Evolutionary conservation across 2,888 invertebrate genomes (phyloP).

Genomic region (Formica aserva): DNA sequence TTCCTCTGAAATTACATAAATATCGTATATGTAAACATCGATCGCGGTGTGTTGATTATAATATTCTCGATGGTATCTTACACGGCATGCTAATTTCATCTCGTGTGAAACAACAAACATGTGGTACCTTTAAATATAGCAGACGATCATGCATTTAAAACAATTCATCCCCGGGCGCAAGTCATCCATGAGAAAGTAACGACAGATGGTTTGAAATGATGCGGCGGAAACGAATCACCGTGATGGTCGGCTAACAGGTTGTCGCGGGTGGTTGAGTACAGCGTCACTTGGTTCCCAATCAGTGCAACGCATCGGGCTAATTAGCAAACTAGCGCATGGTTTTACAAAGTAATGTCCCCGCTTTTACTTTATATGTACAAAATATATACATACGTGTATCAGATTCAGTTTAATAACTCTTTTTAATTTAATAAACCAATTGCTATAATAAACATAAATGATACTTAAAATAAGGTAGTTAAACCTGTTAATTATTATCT

Average conservation of each 20-base stretch:
- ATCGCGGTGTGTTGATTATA: not conserved
- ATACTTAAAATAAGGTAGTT: not conserved
- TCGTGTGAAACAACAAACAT: constrained; percentile 84
- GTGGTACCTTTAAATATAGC: constrained; percentile 79
- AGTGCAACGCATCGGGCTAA: constrained; percentile 45
- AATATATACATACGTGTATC: not conserved
- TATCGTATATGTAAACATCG: not conserved
- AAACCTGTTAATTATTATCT: constrained; percentile 6
- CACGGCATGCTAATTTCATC: constrained; percentile 64
- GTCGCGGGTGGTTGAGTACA: constrained; percentile 68
- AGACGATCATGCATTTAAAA: constrained; percentile 73
- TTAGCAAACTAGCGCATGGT: not conserved
- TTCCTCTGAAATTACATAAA: not conserved
- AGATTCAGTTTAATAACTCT: not conserved
- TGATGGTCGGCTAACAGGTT: constrained; percentile 79
- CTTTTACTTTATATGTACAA: not conserved
- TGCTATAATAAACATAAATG: not conserved
- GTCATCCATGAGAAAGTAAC: constrained; percentile 83
- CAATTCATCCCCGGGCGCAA: constrained; percentile 72
- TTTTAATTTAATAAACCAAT: not conserved
- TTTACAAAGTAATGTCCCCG: not conserved
- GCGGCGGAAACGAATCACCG: constrained; percentile 77
- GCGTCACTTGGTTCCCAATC: constrained; percentile 77
- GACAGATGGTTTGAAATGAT: constrained; percentile 80
- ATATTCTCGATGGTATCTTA: constrained; percentile 3